Evolutionary conservation across 2,888 invertebrate species (phyloP), one percentile per base, ranked within the genome.

Genomic region (Tromatobia lineatoria): DNA sequence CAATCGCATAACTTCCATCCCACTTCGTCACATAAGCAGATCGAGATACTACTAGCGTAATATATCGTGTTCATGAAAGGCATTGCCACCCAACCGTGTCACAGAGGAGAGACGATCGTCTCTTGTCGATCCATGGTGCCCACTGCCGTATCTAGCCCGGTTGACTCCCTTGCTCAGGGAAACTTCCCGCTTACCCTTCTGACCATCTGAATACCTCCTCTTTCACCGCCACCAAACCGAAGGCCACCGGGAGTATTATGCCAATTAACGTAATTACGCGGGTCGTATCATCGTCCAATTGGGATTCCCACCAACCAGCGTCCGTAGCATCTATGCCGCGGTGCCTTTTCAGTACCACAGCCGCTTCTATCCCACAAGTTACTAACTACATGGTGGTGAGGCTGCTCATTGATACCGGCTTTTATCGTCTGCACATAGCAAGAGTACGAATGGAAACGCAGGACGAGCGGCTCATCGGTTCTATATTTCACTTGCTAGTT

Each of bases 261-360:
- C 89, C 90, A 91, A 91, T 91, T 91, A 90, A 88, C 88, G 86
- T 90, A 90, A 91, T 91, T 91, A 90, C 88, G 88, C 88, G 73
- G 85, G 47, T 76, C 80, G 87, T 77, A 85, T 75, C 77, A 84
- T 77, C 87, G 83, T 88, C 88, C 88, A 87, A 88, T 88, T 88
- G 86, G 75, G 54, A 76, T 15, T 52, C 13, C 52, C 15, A 50
- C 52, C 15, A 50, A 34, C 80, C 73, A 34, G 52, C 50, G 47
- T 66, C 20, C 25, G 18, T 73, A 50, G 25, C 73, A 76, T 73
- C 69, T 61, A 76, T 75, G 70, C 69, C 57, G 57, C 73, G 76
- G 64, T 15, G 61, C 75, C 67, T 75, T 71, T 70, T 64, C 50
- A 70, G 25, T 59, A 13, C 38, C 54, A 18, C 25, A 38, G 13